These are phyloP conservation scores for Ochotona curzoniae DNA, from an alignment of 2,113 vertebrate genomes.

Conservation along the genomic window DNA sequence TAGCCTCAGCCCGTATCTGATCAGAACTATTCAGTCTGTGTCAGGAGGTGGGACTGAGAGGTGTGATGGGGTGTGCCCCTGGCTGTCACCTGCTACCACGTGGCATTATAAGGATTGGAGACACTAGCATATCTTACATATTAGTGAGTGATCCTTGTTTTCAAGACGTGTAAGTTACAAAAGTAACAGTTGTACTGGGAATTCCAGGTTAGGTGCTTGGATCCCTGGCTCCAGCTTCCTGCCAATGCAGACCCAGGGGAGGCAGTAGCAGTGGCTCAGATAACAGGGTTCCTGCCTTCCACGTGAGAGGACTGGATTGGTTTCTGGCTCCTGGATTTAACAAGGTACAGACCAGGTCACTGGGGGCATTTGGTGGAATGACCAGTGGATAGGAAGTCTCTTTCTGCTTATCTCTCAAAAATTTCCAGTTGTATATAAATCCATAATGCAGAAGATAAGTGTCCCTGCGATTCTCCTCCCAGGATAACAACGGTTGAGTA, in stretches of 20 bases:
- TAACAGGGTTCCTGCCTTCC: too few relatives aligned
- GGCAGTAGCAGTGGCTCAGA: too few relatives aligned
- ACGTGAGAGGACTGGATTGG: too few relatives aligned
- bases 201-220: too few relatives aligned
- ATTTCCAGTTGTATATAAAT: constrained; percentile 4
- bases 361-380: too few relatives aligned
- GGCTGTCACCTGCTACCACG: neutral
- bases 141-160: constrained; percentile 15
- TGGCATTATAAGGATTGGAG: neutral
- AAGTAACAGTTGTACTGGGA: neutral
- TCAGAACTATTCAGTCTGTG: neutral
- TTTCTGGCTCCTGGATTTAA: too few relatives aligned
- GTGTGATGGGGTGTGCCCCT: neutral
- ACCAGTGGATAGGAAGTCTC: too few relatives aligned
- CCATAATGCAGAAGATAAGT: neutral
- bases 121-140: neutral
- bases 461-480: neutral
- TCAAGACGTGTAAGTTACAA: constrained; percentile 34
- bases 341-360: too few relatives aligned
- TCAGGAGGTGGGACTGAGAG: neutral
- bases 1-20: fast-evolving
- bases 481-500: neutral
- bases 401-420: neutral
- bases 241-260: too few relatives aligned
- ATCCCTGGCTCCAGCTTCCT: too few relatives aligned